These are phyloP conservation scores for Zapus hudsonius DNA, from an alignment of 2,113 vertebrate species.

Conservation along the genomic window DNA sequence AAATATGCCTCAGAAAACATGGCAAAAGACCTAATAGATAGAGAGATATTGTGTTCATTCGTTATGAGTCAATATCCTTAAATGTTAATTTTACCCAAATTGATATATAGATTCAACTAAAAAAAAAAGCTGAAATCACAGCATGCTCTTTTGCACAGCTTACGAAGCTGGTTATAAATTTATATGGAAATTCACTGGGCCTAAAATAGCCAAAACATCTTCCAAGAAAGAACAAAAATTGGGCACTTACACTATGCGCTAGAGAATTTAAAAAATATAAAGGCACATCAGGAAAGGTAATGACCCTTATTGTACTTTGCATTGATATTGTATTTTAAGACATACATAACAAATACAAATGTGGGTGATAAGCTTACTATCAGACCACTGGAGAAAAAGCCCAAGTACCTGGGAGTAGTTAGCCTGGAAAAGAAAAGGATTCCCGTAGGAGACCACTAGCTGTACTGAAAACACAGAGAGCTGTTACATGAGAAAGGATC, in stretches of 20 bases:
- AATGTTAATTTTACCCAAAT: slow-evolving; percentile 13
- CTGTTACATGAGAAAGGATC: neutral
- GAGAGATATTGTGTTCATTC: neutral
- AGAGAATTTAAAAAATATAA: neutral
- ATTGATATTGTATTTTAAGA: neutral
- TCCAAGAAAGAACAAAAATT: slow-evolving; percentile 3
- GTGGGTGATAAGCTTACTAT: neutral
- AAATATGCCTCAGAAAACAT: neutral
- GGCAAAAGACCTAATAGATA: slow-evolving; percentile 4
- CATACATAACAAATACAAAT: neutral
- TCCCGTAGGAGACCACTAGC: neutral
- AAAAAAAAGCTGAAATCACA: slow-evolving; percentile 4
- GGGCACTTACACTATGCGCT: neutral
- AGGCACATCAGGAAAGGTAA: neutral
- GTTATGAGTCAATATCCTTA: neutral
- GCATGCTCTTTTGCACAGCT: neutral
- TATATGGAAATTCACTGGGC: neutral
- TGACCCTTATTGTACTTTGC: neutral
- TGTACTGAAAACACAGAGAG: neutral
- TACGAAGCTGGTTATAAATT: neutral
- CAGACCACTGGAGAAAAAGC: neutral
- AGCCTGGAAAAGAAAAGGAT: neutral
- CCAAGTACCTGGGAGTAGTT: neutral
- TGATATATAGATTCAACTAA: neutral
- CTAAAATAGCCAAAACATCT: neutral